Conservation (phyloP, 1,140 invertebrate species). For the Odontomachus brunneus region DNA sequence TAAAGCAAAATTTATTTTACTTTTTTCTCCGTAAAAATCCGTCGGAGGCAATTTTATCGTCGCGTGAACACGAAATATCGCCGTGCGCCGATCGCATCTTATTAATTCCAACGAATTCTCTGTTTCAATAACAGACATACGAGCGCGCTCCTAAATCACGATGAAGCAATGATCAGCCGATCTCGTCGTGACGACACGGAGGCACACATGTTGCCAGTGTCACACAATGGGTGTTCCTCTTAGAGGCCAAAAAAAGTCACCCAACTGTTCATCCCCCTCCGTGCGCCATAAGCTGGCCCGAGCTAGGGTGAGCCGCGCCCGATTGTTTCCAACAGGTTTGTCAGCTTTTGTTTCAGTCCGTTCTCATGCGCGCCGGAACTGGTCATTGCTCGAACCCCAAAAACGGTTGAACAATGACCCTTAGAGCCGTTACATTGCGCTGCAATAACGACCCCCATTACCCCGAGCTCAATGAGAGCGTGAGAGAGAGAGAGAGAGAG, state of each 20-base stretch:
- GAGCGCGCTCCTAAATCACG: slow-evolving; percentile 32
- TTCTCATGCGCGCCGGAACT: slow-evolving; percentile 83
- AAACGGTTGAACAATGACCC: slow-evolving; percentile 83
- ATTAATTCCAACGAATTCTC: slow-evolving; percentile 29
- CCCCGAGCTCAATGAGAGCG: slow-evolving; percentile 58
- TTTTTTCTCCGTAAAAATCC: no score
- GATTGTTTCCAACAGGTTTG: slow-evolving; percentile 85
- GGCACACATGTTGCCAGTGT: slow-evolving; percentile 81
- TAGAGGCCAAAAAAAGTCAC: slow-evolving; percentile 81
- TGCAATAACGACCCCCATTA: slow-evolving; percentile 74
- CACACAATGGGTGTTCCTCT: slow-evolving; percentile 78
- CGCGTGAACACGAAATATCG: no score
- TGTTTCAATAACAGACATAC: slow-evolving; percentile 21
- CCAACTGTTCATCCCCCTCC: slow-evolving; percentile 83
- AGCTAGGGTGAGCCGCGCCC: slow-evolving; percentile 76
- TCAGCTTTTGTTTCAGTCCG: slow-evolving; percentile 82
- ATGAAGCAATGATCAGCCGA: slow-evolving; percentile 66
- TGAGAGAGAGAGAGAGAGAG: no score
- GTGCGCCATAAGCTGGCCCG: slow-evolving; percentile 77
- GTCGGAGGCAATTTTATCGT: no score
- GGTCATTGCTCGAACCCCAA: slow-evolving; percentile 82
- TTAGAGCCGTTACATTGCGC: slow-evolving; percentile 79
- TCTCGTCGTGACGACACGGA: slow-evolving; percentile 69
- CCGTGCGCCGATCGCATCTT: background rate
- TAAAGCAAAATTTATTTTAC: no score